These are phyloP conservation scores for Mormyrops boulengeri DNA, from an alignment of 2,797 vertebrate species.

Conservation along the genomic window DNA sequence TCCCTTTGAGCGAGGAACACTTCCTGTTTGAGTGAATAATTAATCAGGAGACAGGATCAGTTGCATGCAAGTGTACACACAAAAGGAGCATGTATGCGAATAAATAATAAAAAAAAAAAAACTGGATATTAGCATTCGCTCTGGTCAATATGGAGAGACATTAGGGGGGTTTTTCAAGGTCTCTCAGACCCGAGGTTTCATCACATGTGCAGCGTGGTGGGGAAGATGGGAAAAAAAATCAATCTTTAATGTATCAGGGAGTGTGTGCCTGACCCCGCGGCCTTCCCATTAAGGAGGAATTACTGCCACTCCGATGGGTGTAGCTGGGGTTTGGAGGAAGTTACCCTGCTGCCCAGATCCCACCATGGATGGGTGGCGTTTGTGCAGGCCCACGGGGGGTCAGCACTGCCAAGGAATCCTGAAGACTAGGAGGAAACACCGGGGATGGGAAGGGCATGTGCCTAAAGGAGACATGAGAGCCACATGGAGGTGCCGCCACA, in stretches of 20 bases:
- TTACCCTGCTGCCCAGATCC: constrained; percentile 17
- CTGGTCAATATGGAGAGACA: neutral
- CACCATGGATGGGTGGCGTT: neutral
- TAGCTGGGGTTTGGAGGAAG: constrained; percentile 17
- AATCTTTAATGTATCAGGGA: constrained; percentile 41
- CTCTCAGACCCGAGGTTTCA: constrained; percentile 28
- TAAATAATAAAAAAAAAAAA: neutral
- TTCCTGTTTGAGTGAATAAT: constrained; percentile 46
- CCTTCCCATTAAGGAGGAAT: constrained; percentile 30
- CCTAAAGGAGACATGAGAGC: neutral
- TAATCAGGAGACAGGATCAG: constrained; percentile 35
- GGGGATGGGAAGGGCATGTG: neutral
- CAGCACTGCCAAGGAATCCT: neutral
- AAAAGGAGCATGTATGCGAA: neutral
- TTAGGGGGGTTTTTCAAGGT: constrained; percentile 27
- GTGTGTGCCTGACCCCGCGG: constrained; percentile 36
- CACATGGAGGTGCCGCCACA: neutral
- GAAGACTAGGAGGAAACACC: neutral
- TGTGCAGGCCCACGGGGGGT: no score
- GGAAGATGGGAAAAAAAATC: constrained; percentile 34
- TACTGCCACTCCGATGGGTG: constrained; percentile 18
- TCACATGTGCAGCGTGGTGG: constrained; percentile 36
- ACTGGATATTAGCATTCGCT: constrained; percentile 30
- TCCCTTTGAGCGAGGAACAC: constrained; percentile 32
- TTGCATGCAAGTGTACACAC: constrained; percentile 21